A percentile compares a stretch with the other conserved stretches of the same genome.
phyloP scores from a whole-genome alignment of 1,140 invertebrate genomes.

The Nebria ingens region DNA sequence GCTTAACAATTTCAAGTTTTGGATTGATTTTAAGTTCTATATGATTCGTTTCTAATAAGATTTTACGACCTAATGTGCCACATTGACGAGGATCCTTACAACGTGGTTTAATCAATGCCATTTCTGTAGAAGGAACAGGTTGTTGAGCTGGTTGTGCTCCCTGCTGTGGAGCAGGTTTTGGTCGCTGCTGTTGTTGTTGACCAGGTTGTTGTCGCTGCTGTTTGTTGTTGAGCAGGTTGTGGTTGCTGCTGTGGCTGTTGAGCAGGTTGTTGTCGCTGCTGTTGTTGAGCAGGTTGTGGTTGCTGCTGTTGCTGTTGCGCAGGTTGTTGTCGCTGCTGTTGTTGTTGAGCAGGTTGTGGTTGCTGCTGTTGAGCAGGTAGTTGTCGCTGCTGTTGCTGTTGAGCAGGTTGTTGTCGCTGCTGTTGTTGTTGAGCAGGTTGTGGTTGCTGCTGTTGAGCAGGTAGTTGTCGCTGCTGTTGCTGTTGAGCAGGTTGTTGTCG shows the following conservation, averaged over 20 bases:
- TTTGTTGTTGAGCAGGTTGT: too few relatives aligned
- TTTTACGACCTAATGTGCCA: conserved; percentile 36
- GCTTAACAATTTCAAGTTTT: conserved; percentile 34
- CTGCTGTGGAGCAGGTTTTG: neutral
- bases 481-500: conserved; percentile 11
- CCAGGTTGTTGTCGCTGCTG: conserved; percentile 5
- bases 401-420: too few relatives aligned
- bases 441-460: too few relatives aligned
- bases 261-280: conserved; percentile 10
- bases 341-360: neutral
- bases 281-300: neutral
- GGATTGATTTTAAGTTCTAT: conserved; percentile 36
- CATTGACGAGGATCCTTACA: conserved; percentile 19
- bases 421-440: too few relatives aligned
- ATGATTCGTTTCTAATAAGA: conserved; percentile 46
- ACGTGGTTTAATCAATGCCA: conserved; percentile 18
- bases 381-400: conserved; percentile 5
- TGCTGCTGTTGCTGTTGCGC: too few relatives aligned
- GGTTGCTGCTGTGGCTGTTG: neutral
- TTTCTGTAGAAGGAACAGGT: neutral
- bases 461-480: neutral
- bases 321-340: neutral
- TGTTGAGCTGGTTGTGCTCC: neutral
- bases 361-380: conserved; percentile 9
- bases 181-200: neutral